Conservation (phyloP, 2,888 invertebrate species). For the Microlaimidae sp. region DNA sequence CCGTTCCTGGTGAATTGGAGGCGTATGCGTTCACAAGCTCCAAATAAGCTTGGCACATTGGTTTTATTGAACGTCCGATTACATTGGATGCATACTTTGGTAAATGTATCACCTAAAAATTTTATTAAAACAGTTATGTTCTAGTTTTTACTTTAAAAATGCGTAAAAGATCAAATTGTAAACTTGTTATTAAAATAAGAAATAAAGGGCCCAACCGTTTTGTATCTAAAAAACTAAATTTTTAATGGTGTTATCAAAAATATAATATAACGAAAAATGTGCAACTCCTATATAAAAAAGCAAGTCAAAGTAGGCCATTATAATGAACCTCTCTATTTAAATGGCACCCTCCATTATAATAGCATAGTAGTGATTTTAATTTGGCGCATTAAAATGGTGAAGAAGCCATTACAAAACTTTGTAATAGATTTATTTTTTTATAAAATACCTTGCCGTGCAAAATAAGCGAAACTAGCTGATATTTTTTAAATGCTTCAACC, state of each 20-base stretch:
- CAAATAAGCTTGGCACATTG: conserved; percentile 66
- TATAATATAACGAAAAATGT: no score
- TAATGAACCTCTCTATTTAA: no score
- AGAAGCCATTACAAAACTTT: neutral
- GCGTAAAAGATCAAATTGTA: no score
- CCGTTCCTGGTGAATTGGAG: conserved; percentile 51
- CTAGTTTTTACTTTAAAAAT: no score
- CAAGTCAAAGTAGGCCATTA: no score
- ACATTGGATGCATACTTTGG: conserved; percentile 84
- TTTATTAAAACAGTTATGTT: conserved; percentile 7
- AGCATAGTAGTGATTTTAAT: no score
- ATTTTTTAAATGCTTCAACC: conserved; percentile 93
- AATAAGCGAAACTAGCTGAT: conserved; percentile 73
- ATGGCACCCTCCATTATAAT: no score
- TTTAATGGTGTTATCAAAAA: neutral
- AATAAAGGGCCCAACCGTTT: neutral
- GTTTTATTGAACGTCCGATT: conserved; percentile 48
- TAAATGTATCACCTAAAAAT: conserved; percentile 45
- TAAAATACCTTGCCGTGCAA: conserved; percentile 62
- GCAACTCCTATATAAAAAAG: no score
- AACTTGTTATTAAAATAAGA: conserved; percentile 1
- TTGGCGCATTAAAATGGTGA: no score
- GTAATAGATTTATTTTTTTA: no score
- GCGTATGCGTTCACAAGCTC: conserved; percentile 67
- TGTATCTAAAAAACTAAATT: neutral